Base-by-base conservation (phyloP, 2,888 invertebrate species). In the Rhaphigaster nebulosa region DNA sequence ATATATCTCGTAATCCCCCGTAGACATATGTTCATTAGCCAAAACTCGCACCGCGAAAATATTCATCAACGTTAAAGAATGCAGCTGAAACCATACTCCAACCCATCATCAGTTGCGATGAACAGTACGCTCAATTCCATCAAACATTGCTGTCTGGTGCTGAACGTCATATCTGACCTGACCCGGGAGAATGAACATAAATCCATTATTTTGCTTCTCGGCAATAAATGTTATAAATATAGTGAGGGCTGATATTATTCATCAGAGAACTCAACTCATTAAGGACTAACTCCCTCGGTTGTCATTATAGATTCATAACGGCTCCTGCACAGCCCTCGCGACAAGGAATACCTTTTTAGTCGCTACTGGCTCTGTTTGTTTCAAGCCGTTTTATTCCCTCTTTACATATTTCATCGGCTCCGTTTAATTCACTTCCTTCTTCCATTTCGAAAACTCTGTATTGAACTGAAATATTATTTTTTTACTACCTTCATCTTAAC, bases 261-360 rank as follows among this genome's bases (percentile, higher is more conserved):
- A 84, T 84, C 84, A 84, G 84, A 84, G 84, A 50, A 26, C n/a
- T 84, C 20, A 84, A n/a, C 84, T 84, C 84, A 84, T 84, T 84
- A 84, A 41, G 45, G n/a, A n/a, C 84, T n/a, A 1, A 50, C 45
- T 52, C 76, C 65, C 89, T 76, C 76, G 65, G 45, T 41, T 34
- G 60, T 41, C 60, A 89, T 89, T 60, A 89, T 89, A 89, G 34
- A 89, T 89, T 89, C 89, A 89, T 89, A 89, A 89, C 89, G 89
- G 50, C 29, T 8, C 52, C 76, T 29, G 34, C 70, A 45, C n/a
- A 15, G 34, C n/a, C 76, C 45, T 50, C 29, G 23, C 89, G 70
- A 89, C 89, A 89, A 45, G 65, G 89, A 89, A 89, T 89, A 89
- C 89, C 89, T 89, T 89, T 89, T 89, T 89, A 89, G 89, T 89